phyloP scores from a whole-genome alignment of 2,797 vertebrate genomes.

The Ctenopoma multispine region DNA sequence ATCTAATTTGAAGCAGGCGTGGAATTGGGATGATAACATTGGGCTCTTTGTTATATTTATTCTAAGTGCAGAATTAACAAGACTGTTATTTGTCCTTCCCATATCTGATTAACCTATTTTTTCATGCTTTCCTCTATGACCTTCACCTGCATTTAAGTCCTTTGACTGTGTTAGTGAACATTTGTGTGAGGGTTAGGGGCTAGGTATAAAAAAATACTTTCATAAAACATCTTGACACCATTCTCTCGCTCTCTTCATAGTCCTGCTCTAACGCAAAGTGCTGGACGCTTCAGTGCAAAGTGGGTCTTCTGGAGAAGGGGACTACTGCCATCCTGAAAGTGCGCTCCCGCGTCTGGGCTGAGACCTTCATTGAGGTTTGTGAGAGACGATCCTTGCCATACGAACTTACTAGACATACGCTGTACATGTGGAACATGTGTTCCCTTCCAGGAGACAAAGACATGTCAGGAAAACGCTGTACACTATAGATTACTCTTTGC shows the following conservation, averaged over 20 bases:
- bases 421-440: slow-evolving; percentile 19
- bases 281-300: slow-evolving; percentile 88
- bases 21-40: slow-evolving; percentile 75
- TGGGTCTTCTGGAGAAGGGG: slow-evolving; percentile 87
- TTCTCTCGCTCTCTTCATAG: slow-evolving; percentile 66
- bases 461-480: slow-evolving; percentile 18
- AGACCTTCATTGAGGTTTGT: slow-evolving; percentile 89
- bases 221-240: not conserved
- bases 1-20: slow-evolving; percentile 83
- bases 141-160: slow-evolving; percentile 19
- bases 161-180: not conserved
- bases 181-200: not conserved
- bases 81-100: slow-evolving; percentile 38
- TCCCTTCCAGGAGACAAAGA: slow-evolving; percentile 40
- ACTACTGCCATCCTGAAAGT: slow-evolving; percentile 88
- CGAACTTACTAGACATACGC: slow-evolving; percentile 8
- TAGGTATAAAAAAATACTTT: not conserved
- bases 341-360: slow-evolving; percentile 88
- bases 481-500: slow-evolving; percentile 30
- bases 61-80: slow-evolving; percentile 60
- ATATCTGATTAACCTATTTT: slow-evolving; percentile 16
- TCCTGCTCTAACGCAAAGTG: slow-evolving; percentile 89
- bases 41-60: slow-evolving; percentile 77
- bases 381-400: slow-evolving; percentile 9
- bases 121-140: slow-evolving; percentile 28